A percentile compares a stretch with the other conserved stretches of the same genome.
Evolutionary conservation across 1,140 invertebrate species (phyloP).

Genomic region (Cotesia typhae): DNA sequence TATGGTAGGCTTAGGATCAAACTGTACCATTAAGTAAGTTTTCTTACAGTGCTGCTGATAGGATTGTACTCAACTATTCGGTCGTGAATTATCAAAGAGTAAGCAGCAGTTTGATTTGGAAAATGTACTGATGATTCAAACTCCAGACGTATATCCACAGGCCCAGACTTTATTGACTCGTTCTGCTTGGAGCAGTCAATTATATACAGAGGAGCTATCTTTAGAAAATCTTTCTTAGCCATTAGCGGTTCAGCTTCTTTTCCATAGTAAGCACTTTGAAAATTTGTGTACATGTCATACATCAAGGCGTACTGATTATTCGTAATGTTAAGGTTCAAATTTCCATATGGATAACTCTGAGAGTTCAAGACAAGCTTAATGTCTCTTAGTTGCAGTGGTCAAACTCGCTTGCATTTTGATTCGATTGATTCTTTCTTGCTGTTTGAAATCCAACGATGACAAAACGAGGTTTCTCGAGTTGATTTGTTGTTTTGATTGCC

Average conservation of each 20-base stretch:
- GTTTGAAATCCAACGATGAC: background rate
- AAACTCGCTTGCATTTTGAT: background rate
- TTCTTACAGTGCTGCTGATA: too few species aligned
- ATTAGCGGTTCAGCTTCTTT: background rate
- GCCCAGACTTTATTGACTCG: too few species aligned
- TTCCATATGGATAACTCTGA: background rate
- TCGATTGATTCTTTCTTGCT: background rate
- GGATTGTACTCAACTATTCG: too few species aligned
- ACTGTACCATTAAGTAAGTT: too few species aligned
- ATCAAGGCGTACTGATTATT: slow-evolving; percentile 6
- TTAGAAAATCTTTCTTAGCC: background rate
- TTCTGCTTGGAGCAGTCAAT: too few species aligned
- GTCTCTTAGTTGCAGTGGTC: slow-evolving; percentile 37
- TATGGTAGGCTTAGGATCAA: too few species aligned
- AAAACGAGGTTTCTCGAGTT: too few species aligned
- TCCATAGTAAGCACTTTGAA: background rate
- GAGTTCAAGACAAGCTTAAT: slow-evolving; percentile 11
- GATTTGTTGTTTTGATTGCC: too few species aligned
- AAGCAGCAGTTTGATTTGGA: too few species aligned
- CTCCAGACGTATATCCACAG: too few species aligned
- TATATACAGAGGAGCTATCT: background rate
- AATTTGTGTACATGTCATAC: background rate
- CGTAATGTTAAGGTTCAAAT: background rate
- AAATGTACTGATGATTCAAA: too few species aligned
- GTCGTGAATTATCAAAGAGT: too few species aligned